A percentile compares a stretch with the other conserved stretches of the same genome.
Evolutionary conservation across 2,888 invertebrate species (phyloP).

Genomic region (Volucella inanis): DNA sequence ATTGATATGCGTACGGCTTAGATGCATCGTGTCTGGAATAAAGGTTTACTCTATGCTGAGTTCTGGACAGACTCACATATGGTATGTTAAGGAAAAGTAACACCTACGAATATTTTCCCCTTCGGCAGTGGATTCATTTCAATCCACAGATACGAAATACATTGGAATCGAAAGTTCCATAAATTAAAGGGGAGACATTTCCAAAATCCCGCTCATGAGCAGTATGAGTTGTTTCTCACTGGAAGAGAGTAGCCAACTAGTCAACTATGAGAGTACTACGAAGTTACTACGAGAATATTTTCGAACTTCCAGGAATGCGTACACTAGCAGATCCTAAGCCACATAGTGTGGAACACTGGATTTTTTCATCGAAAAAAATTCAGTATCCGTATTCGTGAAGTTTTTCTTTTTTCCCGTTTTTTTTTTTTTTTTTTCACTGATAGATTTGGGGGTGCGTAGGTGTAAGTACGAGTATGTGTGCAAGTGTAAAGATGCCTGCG

Average conservation of each 20-base stretch:
- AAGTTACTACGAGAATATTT: conserved; percentile 22
- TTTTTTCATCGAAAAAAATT: conserved; percentile 29
- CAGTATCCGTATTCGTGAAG: conserved; percentile 11
- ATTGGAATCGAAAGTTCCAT: conserved; percentile 4
- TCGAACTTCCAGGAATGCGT: conserved; percentile 72
- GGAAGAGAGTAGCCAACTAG: background rate
- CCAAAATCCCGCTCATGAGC: conserved; percentile 25
- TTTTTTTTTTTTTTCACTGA: background rate
- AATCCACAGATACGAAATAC: background rate
- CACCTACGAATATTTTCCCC: background rate
- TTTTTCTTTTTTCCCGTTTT: conserved; percentile 15
- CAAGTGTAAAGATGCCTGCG: conserved; percentile 33
- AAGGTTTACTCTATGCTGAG: conserved; percentile 10
- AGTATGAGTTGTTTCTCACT: background rate
- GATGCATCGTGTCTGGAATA: conserved; percentile 58
- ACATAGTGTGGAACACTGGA: conserved; percentile 19
- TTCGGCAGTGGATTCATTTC: background rate
- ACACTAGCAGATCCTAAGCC: conserved; percentile 18
- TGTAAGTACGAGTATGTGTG: conserved; percentile 27
- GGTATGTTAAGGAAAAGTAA: conserved; percentile 30
- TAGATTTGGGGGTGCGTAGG: conserved; percentile 26
- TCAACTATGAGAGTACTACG: background rate
- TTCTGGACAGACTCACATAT: conserved; percentile 45
- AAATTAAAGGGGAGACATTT: no score
- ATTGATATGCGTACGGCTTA: conserved; percentile 31